A percentile compares a stretch with the other conserved stretches of the same genome.
phyloP scores from a whole-genome alignment of 2,113 vertebrate species.

The Oophaga pumilio region DNA sequence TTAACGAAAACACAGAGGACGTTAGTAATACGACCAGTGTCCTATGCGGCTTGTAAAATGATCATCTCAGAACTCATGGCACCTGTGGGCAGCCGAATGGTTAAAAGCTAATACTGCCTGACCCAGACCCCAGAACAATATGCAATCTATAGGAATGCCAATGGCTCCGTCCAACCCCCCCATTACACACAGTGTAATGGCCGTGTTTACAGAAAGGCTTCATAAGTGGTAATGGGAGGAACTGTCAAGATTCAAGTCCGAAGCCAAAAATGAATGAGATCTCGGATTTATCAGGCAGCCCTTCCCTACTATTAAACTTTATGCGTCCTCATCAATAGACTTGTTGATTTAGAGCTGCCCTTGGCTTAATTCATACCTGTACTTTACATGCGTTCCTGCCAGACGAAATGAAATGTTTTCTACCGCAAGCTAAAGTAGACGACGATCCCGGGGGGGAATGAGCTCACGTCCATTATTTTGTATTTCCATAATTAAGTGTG shows the following conservation, averaged over 20 bases:
- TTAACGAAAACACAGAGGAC: conserved; percentile 14
- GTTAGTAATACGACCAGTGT: conserved; percentile 17
- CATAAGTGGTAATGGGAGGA: background rate
- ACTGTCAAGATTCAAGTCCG: background rate
- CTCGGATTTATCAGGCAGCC: conserved; percentile 1
- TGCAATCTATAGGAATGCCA: background rate
- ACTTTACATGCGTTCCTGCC: background rate
- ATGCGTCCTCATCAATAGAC: conserved; percentile 5
- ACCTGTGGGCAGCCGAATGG: conserved; percentile 19
- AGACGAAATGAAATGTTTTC: conserved; percentile 23
- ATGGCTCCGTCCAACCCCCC: background rate
- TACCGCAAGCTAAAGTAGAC: conserved; percentile 5
- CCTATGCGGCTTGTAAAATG: conserved; percentile 37
- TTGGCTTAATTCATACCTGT: conserved; percentile 11
- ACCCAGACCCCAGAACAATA: background rate
- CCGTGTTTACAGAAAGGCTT: background rate
- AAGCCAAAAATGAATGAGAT: conserved; percentile 27
- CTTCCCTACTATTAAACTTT: conserved; percentile 17
- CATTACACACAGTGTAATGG: background rate
- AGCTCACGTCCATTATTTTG: conserved; percentile 9
- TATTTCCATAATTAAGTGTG: conserved; percentile 1
- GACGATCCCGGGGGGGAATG: background rate
- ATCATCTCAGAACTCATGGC: conserved; percentile 9
- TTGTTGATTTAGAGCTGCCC: conserved; percentile 29
- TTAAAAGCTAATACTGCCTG: background rate